Conservation (phyloP, 2,797 vertebrate species). For the Lacerta bilineata region DNA sequence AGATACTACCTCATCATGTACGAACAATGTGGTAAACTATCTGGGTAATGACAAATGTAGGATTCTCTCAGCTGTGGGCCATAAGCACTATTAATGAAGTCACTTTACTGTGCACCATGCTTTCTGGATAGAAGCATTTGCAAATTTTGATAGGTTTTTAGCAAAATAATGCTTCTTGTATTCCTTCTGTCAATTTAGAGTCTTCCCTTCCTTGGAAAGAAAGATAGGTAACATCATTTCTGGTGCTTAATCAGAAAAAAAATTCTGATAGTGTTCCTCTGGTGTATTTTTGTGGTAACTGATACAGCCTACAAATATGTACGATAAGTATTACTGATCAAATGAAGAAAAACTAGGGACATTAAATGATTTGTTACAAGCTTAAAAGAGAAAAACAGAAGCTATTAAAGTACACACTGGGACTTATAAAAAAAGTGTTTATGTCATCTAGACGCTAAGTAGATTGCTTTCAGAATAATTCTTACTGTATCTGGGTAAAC, state of each 20-base stretch:
- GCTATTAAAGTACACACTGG: constrained; percentile 67
- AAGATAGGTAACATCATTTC: background rate
- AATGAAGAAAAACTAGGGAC: constrained; percentile 66
- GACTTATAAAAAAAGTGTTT: constrained; percentile 74
- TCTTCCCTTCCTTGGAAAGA: background rate
- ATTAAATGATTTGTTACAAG: constrained; percentile 61
- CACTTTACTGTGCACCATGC: background rate
- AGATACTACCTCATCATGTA: too few relatives aligned
- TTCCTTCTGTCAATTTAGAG: background rate
- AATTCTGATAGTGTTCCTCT: background rate
- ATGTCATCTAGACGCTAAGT: constrained; percentile 81
- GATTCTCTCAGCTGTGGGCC: too few relatives aligned
- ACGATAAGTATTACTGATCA: constrained; percentile 37
- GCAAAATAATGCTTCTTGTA: too few relatives aligned
- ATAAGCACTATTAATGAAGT: background rate
- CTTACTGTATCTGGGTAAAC: constrained; percentile 84
- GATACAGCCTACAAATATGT: background rate
- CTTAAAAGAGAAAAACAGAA: constrained; percentile 57
- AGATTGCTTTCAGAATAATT: constrained; percentile 82
- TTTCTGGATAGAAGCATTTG: too few relatives aligned
- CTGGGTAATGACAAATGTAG: too few relatives aligned
- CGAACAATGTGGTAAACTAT: too few relatives aligned
- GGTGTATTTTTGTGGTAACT: background rate
- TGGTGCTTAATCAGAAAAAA: background rate
- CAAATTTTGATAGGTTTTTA: background rate